phyloP scores from a whole-genome alignment of 2,888 invertebrate species.

The Cyaniris semiargus region DNA sequence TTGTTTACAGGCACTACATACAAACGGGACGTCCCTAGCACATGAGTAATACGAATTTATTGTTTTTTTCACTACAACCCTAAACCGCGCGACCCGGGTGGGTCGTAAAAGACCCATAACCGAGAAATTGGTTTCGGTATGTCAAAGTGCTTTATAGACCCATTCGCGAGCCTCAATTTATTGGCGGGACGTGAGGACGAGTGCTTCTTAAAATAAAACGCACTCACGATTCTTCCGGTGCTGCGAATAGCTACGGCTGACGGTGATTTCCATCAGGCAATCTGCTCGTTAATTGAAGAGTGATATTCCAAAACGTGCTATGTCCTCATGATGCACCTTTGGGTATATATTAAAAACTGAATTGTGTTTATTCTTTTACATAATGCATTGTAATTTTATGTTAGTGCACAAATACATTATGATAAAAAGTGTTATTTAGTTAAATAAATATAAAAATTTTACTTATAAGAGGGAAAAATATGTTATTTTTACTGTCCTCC shows the following conservation, averaged over 20 bases:
- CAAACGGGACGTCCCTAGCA: neutral
- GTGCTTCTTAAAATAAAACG: neutral
- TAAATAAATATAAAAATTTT: too few species aligned
- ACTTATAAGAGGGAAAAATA: too few species aligned
- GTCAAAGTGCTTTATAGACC: neutral
- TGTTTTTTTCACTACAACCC: constrained; percentile 12
- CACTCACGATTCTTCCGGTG: neutral
- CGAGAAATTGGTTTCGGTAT: constrained; percentile 10
- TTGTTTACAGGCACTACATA: neutral
- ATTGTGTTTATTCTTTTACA: too few species aligned
- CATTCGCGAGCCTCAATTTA: constrained; percentile 7
- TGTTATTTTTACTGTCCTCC: too few species aligned
- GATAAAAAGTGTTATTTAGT: too few species aligned
- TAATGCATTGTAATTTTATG: too few species aligned
- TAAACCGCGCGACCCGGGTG: neutral
- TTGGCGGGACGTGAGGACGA: neutral
- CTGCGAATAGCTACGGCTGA: neutral
- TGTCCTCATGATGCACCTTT: too few species aligned
- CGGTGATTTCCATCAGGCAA: neutral
- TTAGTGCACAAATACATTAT: too few species aligned
- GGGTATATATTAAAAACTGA: too few species aligned
- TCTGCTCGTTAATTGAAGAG: too few species aligned
- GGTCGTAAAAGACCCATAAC: constrained; percentile 8
- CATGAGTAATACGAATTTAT: constrained; percentile 1
- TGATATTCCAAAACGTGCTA: too few species aligned